Evolutionary conservation across 2,888 invertebrate species (phyloP).

Genomic region (Drosophila parthenogenetica): DNA sequence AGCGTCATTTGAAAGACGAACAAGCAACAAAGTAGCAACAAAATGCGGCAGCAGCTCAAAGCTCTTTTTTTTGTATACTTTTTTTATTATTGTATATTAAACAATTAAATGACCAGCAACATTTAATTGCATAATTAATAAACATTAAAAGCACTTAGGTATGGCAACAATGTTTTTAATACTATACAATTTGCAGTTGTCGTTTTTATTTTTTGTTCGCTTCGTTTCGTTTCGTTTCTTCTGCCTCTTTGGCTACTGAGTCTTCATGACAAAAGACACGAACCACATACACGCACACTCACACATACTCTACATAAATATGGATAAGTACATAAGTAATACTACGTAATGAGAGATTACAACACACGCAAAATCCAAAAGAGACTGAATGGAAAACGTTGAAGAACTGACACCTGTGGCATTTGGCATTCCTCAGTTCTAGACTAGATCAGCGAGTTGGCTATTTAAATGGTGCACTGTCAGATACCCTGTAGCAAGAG

Average conservation of each 20-base stretch:
- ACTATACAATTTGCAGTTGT: constrained; percentile 74
- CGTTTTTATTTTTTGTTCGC: constrained; percentile 29
- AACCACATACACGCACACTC: constrained; percentile 38
- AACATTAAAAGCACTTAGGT: constrained; percentile 82
- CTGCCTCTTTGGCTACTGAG: constrained; percentile 21
- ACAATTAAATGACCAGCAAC: constrained; percentile 79
- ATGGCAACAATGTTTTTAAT: constrained; percentile 71
- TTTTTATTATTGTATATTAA: constrained; percentile 50
- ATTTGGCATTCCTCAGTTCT: constrained; percentile 15
- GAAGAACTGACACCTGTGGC: constrained; percentile 18
- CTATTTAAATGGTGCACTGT: neutral
- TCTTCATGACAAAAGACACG: constrained; percentile 65
- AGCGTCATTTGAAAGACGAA: constrained; percentile 67
- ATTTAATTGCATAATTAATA: constrained; percentile 82
- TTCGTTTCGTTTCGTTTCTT: constrained; percentile 24
- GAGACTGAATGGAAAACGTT: constrained; percentile 1
- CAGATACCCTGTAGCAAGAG: neutral
- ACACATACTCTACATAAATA: constrained; percentile 7
- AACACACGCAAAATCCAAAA: constrained; percentile 16
- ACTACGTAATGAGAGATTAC: constrained; percentile 40
- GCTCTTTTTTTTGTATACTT: constrained; percentile 1
- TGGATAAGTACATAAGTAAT: constrained; percentile 24
- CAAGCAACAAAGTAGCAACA: constrained; percentile 24
- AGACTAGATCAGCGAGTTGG: constrained; percentile 6
- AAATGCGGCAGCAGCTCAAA: constrained; percentile 44